Evolutionary conservation across 2,113 vertebrate species (phyloP).

Genomic region (Tachycineta bicolor): DNA sequence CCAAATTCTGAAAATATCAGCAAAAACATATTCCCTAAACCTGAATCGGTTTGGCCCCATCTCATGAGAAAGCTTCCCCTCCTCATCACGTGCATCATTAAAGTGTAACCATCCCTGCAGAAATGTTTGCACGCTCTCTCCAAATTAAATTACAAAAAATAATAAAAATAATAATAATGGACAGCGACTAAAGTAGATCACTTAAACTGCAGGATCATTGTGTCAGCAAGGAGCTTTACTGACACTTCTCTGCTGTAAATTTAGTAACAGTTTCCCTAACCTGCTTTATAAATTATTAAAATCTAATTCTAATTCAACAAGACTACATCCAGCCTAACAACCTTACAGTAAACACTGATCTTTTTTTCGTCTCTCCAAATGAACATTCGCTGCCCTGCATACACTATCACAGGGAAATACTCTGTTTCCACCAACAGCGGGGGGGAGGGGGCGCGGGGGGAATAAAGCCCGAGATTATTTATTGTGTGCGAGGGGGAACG

Average conservation of each 20-base stretch:
- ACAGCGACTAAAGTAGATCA: conserved; percentile 38
- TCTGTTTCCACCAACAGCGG: background rate
- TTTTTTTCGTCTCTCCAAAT: background rate
- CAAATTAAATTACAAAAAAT: conserved; percentile 14
- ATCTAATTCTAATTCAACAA: conserved; percentile 66
- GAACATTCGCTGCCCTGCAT: background rate
- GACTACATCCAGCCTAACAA: conserved; percentile 50
- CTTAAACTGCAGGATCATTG: conserved; percentile 68
- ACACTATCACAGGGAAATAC: background rate
- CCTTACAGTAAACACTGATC: conserved; percentile 59
- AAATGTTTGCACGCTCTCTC: conserved; percentile 12
- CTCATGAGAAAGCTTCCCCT: conserved; percentile 3
- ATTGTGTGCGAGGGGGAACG: conserved; percentile 27
- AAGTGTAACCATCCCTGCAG: conserved; percentile 32
- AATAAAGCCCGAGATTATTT: conserved; percentile 4
- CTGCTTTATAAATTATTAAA: conserved; percentile 69
- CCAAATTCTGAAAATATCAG: conserved; percentile 43
- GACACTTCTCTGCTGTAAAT: conserved; percentile 66
- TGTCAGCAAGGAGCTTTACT: conserved; percentile 56
- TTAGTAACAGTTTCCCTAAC: conserved; percentile 66
- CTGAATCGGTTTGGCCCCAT: background rate
- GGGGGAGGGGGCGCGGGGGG: background rate
- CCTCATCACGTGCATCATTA: conserved; percentile 13
- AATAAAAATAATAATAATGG: background rate
- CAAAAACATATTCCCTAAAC: background rate